Evolutionary conservation across 2,113 vertebrate species (phyloP).

Genomic region (Synchiropus splendidus): DNA sequence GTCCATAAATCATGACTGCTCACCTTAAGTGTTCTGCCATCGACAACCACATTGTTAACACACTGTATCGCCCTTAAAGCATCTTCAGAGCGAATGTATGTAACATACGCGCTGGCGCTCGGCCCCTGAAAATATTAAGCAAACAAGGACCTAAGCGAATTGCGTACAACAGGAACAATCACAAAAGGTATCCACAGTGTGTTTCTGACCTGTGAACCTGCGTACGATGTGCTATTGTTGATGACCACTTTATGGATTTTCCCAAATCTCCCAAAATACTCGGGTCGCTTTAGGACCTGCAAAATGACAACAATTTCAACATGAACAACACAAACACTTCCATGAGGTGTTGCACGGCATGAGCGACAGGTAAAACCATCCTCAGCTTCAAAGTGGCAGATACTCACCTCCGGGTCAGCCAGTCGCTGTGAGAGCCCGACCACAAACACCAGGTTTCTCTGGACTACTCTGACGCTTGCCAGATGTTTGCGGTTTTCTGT

Average conservation of each 20-base stretch:
- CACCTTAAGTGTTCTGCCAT: conserved; percentile 98
- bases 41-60: conserved; percentile 98
- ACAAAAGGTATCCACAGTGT: not conserved
- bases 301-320: too few species aligned
- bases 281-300: conserved; percentile 96
- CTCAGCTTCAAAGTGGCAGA: too few species aligned
- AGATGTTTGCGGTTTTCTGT: conserved; percentile 98
- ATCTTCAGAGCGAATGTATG: conserved; percentile 97
- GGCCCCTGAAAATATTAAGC: conserved; percentile 75
- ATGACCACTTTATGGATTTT: conserved; percentile 99
- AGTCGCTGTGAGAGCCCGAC: conserved; percentile 94
- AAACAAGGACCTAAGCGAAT: not conserved
- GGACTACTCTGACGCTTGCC: conserved; percentile 96
- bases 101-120: conserved; percentile 97
- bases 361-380: conserved; percentile 14
- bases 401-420: conserved; percentile 90
- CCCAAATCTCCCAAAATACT: conserved; percentile 98
- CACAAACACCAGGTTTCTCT: conserved; percentile 97
- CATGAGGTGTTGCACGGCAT: too few species aligned
- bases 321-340: too few species aligned
- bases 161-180: not conserved
- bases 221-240: conserved; percentile 98
- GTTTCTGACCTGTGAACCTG: conserved; percentile 90
- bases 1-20: not conserved
- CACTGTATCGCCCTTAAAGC: conserved; percentile 98